Evolutionary conservation across 2,888 invertebrate genomes (phyloP), one percentile per base, ranked within the genome.

Genomic region (Dryomyza anilis): DNA sequence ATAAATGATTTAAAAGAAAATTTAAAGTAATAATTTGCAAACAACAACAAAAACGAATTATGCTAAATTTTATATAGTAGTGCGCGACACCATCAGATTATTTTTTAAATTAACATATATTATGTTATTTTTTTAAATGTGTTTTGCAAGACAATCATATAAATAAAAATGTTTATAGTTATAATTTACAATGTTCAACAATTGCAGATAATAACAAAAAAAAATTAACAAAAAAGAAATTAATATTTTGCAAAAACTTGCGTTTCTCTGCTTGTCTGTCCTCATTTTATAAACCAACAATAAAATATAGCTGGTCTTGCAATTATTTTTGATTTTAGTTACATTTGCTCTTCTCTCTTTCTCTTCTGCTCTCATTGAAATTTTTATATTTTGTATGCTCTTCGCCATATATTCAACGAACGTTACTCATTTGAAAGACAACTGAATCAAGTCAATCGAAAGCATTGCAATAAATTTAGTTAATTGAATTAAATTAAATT

Each of bases 211-310:
- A 65, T 58, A n/a, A n/a, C n/a, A n/a, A n/a, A n/a, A n/a, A n/a
- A n/a, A n/a, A n/a, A n/a, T n/a, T n/a, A 48, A 16, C 27, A 63
- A 57, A 52, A 63, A 64, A 59, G 63, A 67, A 52, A 65, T 36
- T 36, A 36, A 65, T 59, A n/a, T 33, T 65, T 60, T 16, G 53
- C 45, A 56, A 55, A 46, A 65, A 60, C 55, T 64, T 64, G 64
- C 64, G 64, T 66, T 64, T 64, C 19, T 59, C 55, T 25, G 12
- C 14, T 21, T 5, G 21, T 50, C 23, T 25, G 19, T 46, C 46
- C 3, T 23, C 23, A 6, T n/a, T 10, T 46, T 19, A 46, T n/a
- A n/a, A n/a, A n/a, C n/a, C n/a, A n/a, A n/a, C n/a, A n/a, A n/a
- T n/a, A n/a, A n/a, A n/a, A n/a, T n/a, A n/a, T n/a, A n/a, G n/a